A percentile compares a stretch with the other conserved stretches of the same genome.
Conservation (phyloP, 2,797 vertebrate genomes). For the Micromesistius poutassou region DNA sequence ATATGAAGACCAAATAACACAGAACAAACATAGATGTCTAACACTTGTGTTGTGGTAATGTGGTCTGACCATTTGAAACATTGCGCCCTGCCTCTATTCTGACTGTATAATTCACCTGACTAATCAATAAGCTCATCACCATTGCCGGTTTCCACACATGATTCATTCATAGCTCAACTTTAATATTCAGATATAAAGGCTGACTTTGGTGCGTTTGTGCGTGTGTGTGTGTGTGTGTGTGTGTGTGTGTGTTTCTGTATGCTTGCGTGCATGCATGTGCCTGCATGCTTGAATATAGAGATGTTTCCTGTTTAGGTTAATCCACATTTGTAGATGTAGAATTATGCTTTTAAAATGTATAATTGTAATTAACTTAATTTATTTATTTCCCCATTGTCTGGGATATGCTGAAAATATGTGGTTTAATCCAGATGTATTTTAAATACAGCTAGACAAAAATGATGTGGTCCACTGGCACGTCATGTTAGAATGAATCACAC, state of each 20-base stretch:
- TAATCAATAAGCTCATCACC: not conserved
- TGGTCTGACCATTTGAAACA: not conserved
- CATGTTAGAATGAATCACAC: not conserved
- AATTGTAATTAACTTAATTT: not conserved
- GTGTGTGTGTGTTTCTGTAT: not conserved
- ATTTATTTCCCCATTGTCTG: not conserved
- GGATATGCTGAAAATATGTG: not conserved
- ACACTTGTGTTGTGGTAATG: not conserved
- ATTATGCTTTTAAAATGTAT: not conserved
- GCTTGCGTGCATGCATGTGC: not conserved
- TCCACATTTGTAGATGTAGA: not conserved
- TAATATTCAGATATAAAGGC: not conserved
- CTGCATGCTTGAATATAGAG: not conserved
- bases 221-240: not conserved
- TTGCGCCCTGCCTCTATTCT: not conserved
- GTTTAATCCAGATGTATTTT: not conserved
- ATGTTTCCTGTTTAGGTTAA: not conserved
- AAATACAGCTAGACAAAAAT: not conserved
- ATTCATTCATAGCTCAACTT: not conserved
- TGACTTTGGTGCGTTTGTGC: not conserved
- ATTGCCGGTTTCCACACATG: not conserved
- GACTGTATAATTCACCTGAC: not conserved
- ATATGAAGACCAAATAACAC: conserved; percentile 1
- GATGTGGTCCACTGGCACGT: no score
- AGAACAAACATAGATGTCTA: not conserved